A percentile compares a stretch with the other conserved stretches of the same genome.
Conservation (phyloP, 1,140 invertebrate species). For the Periplaneta americana region DNA sequence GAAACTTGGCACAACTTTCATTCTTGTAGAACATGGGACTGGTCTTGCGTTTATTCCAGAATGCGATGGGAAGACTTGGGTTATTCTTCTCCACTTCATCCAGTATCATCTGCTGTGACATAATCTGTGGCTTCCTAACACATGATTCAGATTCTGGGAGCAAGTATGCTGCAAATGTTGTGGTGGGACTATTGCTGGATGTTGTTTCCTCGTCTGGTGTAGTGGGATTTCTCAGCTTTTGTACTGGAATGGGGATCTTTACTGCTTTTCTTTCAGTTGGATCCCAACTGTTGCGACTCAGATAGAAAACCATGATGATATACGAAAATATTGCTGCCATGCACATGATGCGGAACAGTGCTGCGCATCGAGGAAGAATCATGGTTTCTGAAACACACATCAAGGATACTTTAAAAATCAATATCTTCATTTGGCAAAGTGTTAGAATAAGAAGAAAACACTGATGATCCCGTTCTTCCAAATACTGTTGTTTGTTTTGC, state of each 20-base stretch:
- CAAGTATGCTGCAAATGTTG: neutral
- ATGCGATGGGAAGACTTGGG: slow-evolving; percentile 75
- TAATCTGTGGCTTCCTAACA: slow-evolving; percentile 57
- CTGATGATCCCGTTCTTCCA: no score
- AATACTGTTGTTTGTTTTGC: no score
- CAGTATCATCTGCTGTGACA: slow-evolving; percentile 68
- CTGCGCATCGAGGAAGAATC: neutral
- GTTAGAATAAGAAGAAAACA: no score
- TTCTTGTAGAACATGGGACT: slow-evolving; percentile 63
- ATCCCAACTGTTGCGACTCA: neutral
- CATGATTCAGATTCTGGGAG: slow-evolving; percentile 42
- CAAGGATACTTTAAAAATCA: no score
- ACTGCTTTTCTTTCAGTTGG: neutral
- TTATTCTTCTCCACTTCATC: slow-evolving; percentile 67
- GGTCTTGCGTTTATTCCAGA: slow-evolving; percentile 74
- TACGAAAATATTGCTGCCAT: neutral
- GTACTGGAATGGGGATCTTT: slow-evolving; percentile 1
- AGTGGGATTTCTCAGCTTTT: neutral
- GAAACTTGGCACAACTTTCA: slow-evolving; percentile 71
- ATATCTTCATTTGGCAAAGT: no score
- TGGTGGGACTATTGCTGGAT: neutral
- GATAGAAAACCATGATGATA: slow-evolving; percentile 4
- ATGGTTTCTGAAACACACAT: neutral
- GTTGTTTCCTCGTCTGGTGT: slow-evolving; percentile 1
- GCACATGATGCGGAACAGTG: neutral